These are phyloP conservation scores for Anthophora plumipes DNA, from an alignment of 2,888 invertebrate genomes.

Conservation along the genomic window DNA sequence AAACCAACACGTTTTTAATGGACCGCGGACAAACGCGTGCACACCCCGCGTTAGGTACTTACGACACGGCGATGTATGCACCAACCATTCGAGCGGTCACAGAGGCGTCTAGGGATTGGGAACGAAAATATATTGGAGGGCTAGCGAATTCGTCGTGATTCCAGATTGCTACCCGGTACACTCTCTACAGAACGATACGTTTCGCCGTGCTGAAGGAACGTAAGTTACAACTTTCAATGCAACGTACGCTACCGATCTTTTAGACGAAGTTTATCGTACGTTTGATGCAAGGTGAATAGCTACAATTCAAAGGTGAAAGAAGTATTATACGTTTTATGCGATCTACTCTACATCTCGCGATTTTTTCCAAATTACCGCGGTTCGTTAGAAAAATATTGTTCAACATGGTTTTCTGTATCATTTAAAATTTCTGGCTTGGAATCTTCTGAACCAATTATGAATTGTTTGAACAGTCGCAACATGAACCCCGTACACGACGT, in stretches of 20 bases:
- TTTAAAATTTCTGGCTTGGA: too few species aligned
- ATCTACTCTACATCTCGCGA: too few species aligned
- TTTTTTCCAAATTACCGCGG: too few species aligned
- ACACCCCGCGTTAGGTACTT: constrained; percentile 24
- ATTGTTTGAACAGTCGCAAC: too few species aligned
- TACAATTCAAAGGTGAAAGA: too few species aligned
- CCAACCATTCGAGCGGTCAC: constrained; percentile 31
- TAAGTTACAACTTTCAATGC: too few species aligned
- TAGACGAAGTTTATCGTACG: not conserved
- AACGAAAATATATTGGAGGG: constrained; percentile 64
- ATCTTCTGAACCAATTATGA: too few species aligned
- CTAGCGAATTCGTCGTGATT: constrained; percentile 36
- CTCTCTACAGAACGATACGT: not conserved
- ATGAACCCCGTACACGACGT: too few species aligned
- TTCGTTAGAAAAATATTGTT: too few species aligned
- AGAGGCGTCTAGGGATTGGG: constrained; percentile 45
- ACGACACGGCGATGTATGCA: constrained; percentile 5
- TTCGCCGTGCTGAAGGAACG: not conserved
- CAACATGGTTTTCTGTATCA: too few species aligned
- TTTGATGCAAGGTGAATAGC: not conserved
- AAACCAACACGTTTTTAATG: constrained; percentile 79
- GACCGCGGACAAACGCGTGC: constrained; percentile 74
- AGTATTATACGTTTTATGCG: too few species aligned
- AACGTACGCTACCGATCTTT: not conserved
- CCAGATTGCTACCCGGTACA: not conserved